A percentile compares a stretch with the other conserved stretches of the same genome.
Conservation (phyloP, 2,113 vertebrate species). For the Pachycephala philippinensis region DNA sequence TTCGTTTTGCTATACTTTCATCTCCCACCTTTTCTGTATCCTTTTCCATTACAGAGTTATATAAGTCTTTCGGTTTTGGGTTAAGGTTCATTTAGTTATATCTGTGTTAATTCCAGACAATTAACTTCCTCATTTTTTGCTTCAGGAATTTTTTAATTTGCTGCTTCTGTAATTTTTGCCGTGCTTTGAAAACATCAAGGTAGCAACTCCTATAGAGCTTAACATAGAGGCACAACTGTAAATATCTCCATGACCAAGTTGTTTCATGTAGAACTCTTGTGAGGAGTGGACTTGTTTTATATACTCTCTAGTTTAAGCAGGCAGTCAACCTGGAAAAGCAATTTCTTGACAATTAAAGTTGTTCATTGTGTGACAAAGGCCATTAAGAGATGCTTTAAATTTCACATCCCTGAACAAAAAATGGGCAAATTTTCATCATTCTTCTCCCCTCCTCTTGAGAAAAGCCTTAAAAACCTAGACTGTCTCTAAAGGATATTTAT, state of each 20-base stretch:
- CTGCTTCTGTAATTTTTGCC: background rate
- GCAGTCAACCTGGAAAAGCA: background rate
- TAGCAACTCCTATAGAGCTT: background rate
- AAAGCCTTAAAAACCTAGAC: background rate
- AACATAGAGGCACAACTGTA: background rate
- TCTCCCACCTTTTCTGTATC: background rate
- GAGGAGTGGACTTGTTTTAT: background rate
- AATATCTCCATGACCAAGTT: background rate
- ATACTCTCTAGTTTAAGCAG: background rate
- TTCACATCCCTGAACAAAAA: background rate
- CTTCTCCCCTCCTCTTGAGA: background rate
- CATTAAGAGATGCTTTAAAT: background rate
- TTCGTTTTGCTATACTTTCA: accelerated
- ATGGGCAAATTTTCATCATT: background rate
- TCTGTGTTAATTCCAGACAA: background rate
- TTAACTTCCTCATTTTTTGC: conserved; percentile 25
- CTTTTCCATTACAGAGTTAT: background rate
- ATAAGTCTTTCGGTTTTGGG: background rate
- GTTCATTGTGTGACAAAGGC: background rate
- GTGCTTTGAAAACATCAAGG: background rate
- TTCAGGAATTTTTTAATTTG: conserved; percentile 7
- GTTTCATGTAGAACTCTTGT: background rate
- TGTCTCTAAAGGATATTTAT: background rate
- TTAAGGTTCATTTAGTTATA: background rate
- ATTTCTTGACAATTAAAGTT: conserved; percentile 2